Evolutionary conservation across 2,113 vertebrate genomes (phyloP).

Genomic region (Hypanus sabinus): DNA sequence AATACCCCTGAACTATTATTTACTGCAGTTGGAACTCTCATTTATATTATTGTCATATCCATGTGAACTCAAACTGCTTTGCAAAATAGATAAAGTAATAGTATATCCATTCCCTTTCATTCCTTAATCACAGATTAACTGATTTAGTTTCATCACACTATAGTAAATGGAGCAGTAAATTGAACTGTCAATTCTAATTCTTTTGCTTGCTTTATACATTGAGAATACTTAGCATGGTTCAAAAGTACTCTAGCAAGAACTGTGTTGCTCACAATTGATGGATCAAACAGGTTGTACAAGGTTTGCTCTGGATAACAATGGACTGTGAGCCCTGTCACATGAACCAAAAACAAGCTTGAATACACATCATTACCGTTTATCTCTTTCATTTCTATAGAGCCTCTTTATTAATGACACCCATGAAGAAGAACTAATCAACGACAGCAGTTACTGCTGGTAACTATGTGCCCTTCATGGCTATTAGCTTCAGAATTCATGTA

Average conservation of each 20-base stretch:
- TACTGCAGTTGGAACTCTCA: neutral
- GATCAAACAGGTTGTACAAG: neutral
- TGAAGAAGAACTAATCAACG: neutral
- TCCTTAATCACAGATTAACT: slow-evolving; percentile 1
- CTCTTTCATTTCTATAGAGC: neutral
- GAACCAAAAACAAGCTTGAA: neutral
- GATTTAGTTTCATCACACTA: neutral
- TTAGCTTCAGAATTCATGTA: slow-evolving; percentile 15
- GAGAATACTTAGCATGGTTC: neutral
- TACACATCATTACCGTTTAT: neutral
- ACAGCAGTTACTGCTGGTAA: neutral
- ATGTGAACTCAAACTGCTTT: neutral
- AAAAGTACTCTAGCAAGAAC: neutral
- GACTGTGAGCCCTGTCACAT: neutral
- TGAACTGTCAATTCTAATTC: slow-evolving; percentile 33
- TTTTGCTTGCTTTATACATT: neutral
- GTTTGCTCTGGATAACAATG: neutral
- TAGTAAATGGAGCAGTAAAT: slow-evolving; percentile 23
- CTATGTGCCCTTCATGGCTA: neutral
- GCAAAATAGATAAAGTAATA: neutral
- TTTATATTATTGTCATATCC: neutral
- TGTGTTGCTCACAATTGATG: neutral
- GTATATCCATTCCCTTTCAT: neutral
- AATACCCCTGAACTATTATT: neutral
- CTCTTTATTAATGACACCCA: slow-evolving; percentile 12